Conservation (phyloP, 1,140 invertebrate species). For the Drosophila mojavensis region DNA sequence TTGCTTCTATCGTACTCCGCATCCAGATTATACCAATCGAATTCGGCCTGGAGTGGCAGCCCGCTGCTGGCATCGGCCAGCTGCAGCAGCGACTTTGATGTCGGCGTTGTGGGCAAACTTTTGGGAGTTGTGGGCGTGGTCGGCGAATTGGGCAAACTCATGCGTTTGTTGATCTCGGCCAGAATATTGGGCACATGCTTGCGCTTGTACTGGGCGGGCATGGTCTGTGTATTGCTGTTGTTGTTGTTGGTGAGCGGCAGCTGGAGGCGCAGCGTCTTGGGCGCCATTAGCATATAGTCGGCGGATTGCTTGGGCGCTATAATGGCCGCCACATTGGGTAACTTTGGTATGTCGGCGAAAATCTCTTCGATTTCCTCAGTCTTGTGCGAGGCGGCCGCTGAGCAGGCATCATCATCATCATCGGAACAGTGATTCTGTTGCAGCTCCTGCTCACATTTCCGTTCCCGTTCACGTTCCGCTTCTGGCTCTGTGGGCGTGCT, state of each 20-base stretch:
- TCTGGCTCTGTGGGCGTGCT: constrained; percentile 47
- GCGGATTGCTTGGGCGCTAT: constrained; percentile 83
- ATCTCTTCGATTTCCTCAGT: constrained; percentile 82
- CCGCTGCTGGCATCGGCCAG: constrained; percentile 36
- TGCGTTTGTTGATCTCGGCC: constrained; percentile 77
- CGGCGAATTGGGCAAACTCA: constrained; percentile 60
- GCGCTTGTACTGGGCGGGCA: constrained; percentile 59
- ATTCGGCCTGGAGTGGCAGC: constrained; percentile 76
- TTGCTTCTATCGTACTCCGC: constrained; percentile 74
- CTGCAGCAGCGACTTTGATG: constrained; percentile 37
- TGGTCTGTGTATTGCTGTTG: constrained; percentile 14
- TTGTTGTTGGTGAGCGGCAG: neutral
- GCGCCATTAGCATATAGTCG: constrained; percentile 62
- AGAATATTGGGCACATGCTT: constrained; percentile 76
- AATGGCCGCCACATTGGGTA: constrained; percentile 86
- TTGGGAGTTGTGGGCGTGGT: constrained; percentile 57
- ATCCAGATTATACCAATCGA: constrained; percentile 84
- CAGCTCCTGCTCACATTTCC: constrained; percentile 17
- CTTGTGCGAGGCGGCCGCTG: constrained; percentile 61
- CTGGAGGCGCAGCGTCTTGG: constrained; percentile 50
- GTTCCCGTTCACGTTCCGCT: neutral
- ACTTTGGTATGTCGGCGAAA: constrained; percentile 85
- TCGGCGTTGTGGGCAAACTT: constrained; percentile 32
- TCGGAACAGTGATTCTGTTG: neutral
- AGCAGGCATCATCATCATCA: constrained; percentile 49